phyloP scores from a whole-genome alignment of 1,140 invertebrate genomes.

The Pseudomyrmex flavicornis region DNA sequence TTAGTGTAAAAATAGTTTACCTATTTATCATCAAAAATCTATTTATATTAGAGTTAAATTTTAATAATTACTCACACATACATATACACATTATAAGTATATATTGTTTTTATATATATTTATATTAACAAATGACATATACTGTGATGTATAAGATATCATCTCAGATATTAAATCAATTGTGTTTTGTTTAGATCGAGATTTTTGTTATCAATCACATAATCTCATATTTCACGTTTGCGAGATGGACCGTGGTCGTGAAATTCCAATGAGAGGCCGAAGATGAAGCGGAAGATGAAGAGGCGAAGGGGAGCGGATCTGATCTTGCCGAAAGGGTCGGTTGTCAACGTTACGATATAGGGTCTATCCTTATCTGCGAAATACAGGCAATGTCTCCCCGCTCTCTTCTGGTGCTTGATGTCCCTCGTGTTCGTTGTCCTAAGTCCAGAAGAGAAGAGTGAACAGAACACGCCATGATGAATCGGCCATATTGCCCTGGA shows the following conservation, averaged over 20 bases:
- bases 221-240: conserved; percentile 35
- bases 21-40: too few relatives aligned
- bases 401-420: conserved; percentile 53
- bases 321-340: conserved; percentile 62
- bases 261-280: conserved; percentile 40
- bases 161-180: too few relatives aligned
- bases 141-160: too few relatives aligned
- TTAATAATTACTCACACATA: too few relatives aligned
- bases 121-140: too few relatives aligned
- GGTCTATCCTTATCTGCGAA: conserved; percentile 83
- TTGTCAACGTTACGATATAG: conserved; percentile 75
- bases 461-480: conserved; percentile 81
- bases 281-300: conserved; percentile 23
- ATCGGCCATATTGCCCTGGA: conserved; percentile 82
- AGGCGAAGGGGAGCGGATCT: conserved; percentile 30
- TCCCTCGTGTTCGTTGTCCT: conserved; percentile 51
- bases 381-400: conserved; percentile 77
- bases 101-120: too few relatives aligned
- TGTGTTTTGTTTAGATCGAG: conserved; percentile 7
- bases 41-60: too few relatives aligned
- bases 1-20: too few relatives aligned
- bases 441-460: conserved; percentile 66
- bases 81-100: too few relatives aligned
- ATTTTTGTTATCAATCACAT: conserved; percentile 23
- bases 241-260: conserved; percentile 2